Evolutionary conservation across 2,113 vertebrate species (phyloP), one percentile per base, ranked within the genome.

Genomic region (Hippocampus zosterae): DNA sequence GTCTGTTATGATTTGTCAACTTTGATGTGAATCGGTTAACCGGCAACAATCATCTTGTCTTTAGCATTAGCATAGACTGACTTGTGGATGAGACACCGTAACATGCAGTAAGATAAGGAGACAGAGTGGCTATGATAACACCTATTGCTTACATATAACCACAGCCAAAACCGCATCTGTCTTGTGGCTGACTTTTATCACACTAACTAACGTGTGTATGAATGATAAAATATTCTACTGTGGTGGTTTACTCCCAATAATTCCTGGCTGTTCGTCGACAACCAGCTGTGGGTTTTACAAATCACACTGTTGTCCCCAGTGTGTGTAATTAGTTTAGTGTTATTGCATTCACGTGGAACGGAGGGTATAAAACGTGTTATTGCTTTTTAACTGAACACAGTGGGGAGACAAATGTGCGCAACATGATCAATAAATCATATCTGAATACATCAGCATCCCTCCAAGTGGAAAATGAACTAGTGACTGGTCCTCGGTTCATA

Each of bases 311-410:
- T 76, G 84, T 85, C 85, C 79, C 83, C 82, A 73, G 78, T 87
- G 87, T 84, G 77, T 56, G 55, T 88, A 88, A 89, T 91, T 86
- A 85, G 81, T 88, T 89, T 82, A 87, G 78, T 74, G 82, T 87
- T 88, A 88, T 90, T 91, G 81, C 82, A 79, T 83, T 91, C 71
- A 48, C 70, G 78, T 79, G 79, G 83, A 87, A 86, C 82, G 88
- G 70, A 72, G 87, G 83, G 83, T 84, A 81, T 87, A 82, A 88
- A 86, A 88, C 84, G 75, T 75, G 79, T 88, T 88, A 88, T 88
- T 89, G 85, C 82, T 82, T 89, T 86, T 90, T 87, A 89, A 87
- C 85, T 71, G 84, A 90, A 90, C 88, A 87, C 88, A 89, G 87
- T 83, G 83, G 89, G 88, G 80, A 81, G 87, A 87, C 81, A 81